Evolutionary conservation across 2,888 invertebrate species (phyloP).

Genomic region (Amblyjoppa fuscipennis): DNA sequence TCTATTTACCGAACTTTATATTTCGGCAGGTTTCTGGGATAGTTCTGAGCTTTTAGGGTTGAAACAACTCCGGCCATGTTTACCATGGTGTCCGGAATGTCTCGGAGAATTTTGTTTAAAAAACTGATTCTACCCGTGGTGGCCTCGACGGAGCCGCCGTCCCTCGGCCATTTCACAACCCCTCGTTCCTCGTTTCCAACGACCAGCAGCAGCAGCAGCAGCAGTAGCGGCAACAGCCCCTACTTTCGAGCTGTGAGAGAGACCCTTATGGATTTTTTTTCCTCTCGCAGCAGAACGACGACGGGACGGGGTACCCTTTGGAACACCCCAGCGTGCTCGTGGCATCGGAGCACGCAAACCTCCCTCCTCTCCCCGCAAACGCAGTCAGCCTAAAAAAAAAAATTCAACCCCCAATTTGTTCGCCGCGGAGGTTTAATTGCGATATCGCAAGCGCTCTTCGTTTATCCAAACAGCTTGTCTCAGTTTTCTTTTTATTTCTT

Average conservation of each 20-base stretch:
- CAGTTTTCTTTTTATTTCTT: slow-evolving; percentile 62
- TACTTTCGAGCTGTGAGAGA: slow-evolving; percentile 72
- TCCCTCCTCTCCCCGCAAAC: slow-evolving; percentile 71
- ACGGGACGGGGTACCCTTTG: slow-evolving; percentile 74
- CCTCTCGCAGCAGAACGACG: slow-evolving; percentile 71
- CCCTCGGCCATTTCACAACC: slow-evolving; percentile 72
- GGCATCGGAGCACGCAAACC: slow-evolving; percentile 63
- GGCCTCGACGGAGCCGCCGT: slow-evolving; percentile 71
- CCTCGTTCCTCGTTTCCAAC: slow-evolving; percentile 68
- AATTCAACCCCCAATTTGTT: slow-evolving; percentile 83
- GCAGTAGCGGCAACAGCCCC: slow-evolving; percentile 61
- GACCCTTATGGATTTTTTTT: slow-evolving; percentile 84
- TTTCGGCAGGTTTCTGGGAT: slow-evolving; percentile 5
- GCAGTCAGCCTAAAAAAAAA: slow-evolving; percentile 75
- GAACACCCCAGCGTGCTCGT: slow-evolving; percentile 71
- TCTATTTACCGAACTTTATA: background rate
- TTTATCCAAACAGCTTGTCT: slow-evolving; percentile 55
- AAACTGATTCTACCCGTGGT: slow-evolving; percentile 77
- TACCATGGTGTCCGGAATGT: slow-evolving; percentile 64
- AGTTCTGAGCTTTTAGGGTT: background rate
- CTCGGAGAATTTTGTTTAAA: slow-evolving; percentile 39
- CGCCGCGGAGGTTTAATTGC: slow-evolving; percentile 82
- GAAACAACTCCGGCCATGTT: slow-evolving; percentile 55
- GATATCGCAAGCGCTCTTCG: slow-evolving; percentile 75
- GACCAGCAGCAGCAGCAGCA: slow-evolving; percentile 68